Percentiles rank a stretch among this genome's conserved stretches.
phyloP scores from a whole-genome alignment of 2,113 vertebrate genomes.

The Malurus alboscapulatus region DNA sequence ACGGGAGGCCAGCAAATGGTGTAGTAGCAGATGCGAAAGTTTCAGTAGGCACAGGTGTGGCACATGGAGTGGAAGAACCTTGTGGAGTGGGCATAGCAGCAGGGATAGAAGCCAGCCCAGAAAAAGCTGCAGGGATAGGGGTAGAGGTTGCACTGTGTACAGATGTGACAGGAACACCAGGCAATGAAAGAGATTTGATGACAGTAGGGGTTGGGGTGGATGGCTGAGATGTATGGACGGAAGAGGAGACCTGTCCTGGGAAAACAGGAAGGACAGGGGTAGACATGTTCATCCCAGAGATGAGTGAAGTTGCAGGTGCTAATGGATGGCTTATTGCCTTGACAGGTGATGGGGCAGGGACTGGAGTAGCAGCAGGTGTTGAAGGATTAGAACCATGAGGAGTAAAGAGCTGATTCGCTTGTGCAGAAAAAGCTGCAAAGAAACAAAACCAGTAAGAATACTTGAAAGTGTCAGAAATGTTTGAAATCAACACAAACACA shows the following conservation, averaged over 20 bases:
- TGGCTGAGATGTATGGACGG: slow-evolving; percentile 68
- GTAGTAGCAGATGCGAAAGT: slow-evolving; percentile 76
- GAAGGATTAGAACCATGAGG: slow-evolving; percentile 86
- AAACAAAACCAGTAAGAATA: slow-evolving; percentile 69
- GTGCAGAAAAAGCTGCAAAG: slow-evolving; percentile 85
- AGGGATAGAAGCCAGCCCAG: slow-evolving; percentile 80
- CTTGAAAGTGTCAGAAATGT: slow-evolving; percentile 52
- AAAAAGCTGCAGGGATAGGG: slow-evolving; percentile 83
- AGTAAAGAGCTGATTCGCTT: slow-evolving; percentile 85
- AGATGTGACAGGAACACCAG: slow-evolving; percentile 59
- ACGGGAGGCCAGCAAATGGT: slow-evolving; percentile 75
- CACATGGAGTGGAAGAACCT: slow-evolving; percentile 76
- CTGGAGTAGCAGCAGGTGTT: slow-evolving; percentile 79
- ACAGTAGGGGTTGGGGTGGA: slow-evolving; percentile 69
- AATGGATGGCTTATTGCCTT: slow-evolving; percentile 75
- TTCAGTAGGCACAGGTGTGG: slow-evolving; percentile 75
- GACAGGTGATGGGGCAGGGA: slow-evolving; percentile 79
- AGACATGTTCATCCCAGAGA: slow-evolving; percentile 69
- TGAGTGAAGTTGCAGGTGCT: slow-evolving; percentile 61
- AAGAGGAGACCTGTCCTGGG: slow-evolving; percentile 71
- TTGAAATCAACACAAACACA: slow-evolving; percentile 59
- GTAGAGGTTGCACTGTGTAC: slow-evolving; percentile 74
- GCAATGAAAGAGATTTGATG: slow-evolving; percentile 73
- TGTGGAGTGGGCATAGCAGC: slow-evolving; percentile 61
- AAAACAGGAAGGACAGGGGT: slow-evolving; percentile 72